Percentiles rank a stretch among this genome's conserved stretches.
These are phyloP conservation scores for Zaprionus davidi DNA, from an alignment of 1,140 invertebrate species.

Conservation along the genomic window DNA sequence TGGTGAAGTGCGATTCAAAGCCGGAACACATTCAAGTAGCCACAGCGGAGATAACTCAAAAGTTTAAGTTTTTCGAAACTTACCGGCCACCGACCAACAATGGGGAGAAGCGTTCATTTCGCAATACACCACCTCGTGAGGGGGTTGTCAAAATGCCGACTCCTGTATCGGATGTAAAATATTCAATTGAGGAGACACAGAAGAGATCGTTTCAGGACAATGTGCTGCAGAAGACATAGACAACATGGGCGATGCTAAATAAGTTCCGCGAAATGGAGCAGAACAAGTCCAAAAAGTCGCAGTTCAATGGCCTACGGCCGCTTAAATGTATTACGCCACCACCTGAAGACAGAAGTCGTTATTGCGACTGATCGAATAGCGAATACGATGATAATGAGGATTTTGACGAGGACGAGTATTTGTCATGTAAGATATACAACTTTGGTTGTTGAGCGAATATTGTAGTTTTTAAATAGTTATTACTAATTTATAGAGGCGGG, in stretches of 20 bases:
- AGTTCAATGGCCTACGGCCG: conserved; percentile 86
- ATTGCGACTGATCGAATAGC: conserved; percentile 86
- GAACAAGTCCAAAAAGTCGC: conserved; percentile 86
- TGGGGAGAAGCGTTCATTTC: conserved; percentile 88
- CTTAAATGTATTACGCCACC: conserved; percentile 95
- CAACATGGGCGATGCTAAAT: conserved; percentile 92
- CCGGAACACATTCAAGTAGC: no score
- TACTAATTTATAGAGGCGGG: no score
- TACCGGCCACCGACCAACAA: conserved; percentile 90
- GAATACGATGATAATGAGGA: conserved; percentile 85
- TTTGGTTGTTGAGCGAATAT: no score
- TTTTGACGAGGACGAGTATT: conserved; percentile 3
- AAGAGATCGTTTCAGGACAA: conserved; percentile 68
- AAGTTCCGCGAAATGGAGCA: conserved; percentile 95
- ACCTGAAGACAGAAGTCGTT: conserved; percentile 88
- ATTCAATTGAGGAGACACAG: background rate
- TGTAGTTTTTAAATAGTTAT: no score
- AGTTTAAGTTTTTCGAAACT: conserved; percentile 96
- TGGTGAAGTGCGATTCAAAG: no score
- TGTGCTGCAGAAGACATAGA: conserved; percentile 88
- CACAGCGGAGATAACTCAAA: no score
- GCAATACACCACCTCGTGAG: conserved; percentile 94
- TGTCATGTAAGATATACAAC: no score
- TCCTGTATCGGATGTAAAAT: conserved; percentile 25
- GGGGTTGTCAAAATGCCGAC: conserved; percentile 87